Evolutionary conservation across 2,888 invertebrate species (phyloP), one percentile per base, ranked within the genome.

Genomic region (Calameuta filiformis): DNA sequence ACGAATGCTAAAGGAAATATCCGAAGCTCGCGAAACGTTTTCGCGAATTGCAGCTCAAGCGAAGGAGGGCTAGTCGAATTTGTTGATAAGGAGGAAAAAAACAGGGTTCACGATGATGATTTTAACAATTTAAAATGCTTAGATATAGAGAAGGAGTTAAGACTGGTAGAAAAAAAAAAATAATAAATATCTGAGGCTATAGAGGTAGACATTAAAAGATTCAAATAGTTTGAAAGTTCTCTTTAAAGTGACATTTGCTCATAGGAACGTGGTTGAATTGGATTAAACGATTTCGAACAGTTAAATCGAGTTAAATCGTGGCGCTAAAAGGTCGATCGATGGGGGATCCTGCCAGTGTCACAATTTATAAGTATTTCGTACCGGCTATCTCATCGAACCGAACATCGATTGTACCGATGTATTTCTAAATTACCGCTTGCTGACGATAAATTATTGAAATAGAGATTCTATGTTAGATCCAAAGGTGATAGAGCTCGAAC

Each of bases 81-180:
- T 73, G 81, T 78, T 73, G 79, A 83, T 78, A 74, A 76, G 71
- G 68, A 79, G 73, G 56, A 76, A 78, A 69, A 75, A 73, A 33
- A 86, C 86, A 87, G 86, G 87, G 86, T 86, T 87, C 81, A 86
- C 85, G 78, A 86, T 84, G 83, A 86, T 81, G 83, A 87, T 86
- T 89, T 87, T 85, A 86, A 85, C 86, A 83, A 85, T 84, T 56
- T 84, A 87, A 87, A 87, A 87, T 83, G 87, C 83, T 84, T 89
- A 89, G 85, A 82, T 86, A 88, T 79, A 87, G 88, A 89, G 88
- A 89, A 87, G 86, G 83, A 89, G 80, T 88, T 87, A 90, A 90
- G 89, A 90, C 90, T 90, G 90, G 87, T 89, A 90, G 89, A 88
- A 81, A 87, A 76, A 33, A 33, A 33, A 88, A 81, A 87, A 76